Evolutionary conservation across 1,140 invertebrate genomes (phyloP), one percentile per base, ranked within the genome.

Genomic region (Penaeus indicus): DNA sequence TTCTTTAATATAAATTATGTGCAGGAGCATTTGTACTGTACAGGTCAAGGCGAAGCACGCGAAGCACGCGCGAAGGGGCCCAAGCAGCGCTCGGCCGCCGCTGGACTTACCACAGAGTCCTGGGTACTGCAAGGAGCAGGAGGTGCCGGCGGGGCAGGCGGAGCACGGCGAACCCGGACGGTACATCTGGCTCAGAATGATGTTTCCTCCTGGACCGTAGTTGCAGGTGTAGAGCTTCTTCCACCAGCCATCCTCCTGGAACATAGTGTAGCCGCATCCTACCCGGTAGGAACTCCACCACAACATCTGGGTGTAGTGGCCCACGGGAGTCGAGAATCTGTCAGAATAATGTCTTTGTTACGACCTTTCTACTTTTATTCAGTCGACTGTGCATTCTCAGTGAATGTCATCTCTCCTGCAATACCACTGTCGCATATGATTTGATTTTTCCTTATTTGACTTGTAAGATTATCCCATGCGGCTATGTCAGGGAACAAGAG

Each of bases 231-330:
- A 89, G n/a, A 91, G 87, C 82, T 91, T 91, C 77, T 89, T 90
- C 84, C 86, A 88, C 86, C 91, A 92, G 78, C 91, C 91, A 42
- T 91, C 92, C 25, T 92, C 88, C 75, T 88, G 78, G 84, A 85
- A 91, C 69, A 90, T 89, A n/a, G 89, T 89, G 85, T 72, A 88
- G 69, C 92, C 91, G 67, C 92, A 92, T 21, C 92, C 92, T 27
- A 92, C 85, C 54, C 64, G 63, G 38, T 63, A 61, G 3, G 92
- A 91, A 47, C 62, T 80, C 25, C 86, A 90, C 92, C 92, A 92
- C 38, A 91, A n/a, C 88, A 92, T 92, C 91, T 94, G 94, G 0
- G 94, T 94, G 91, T 94, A 94, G 88, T 94, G 94, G 19, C 91
- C 91, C 60, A 90, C 86, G 5, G 80, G 75, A 82, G 85, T 32